phyloP scores from a whole-genome alignment of 2,888 invertebrate genomes.

The Branchipolynoe longqiensis region DNA sequence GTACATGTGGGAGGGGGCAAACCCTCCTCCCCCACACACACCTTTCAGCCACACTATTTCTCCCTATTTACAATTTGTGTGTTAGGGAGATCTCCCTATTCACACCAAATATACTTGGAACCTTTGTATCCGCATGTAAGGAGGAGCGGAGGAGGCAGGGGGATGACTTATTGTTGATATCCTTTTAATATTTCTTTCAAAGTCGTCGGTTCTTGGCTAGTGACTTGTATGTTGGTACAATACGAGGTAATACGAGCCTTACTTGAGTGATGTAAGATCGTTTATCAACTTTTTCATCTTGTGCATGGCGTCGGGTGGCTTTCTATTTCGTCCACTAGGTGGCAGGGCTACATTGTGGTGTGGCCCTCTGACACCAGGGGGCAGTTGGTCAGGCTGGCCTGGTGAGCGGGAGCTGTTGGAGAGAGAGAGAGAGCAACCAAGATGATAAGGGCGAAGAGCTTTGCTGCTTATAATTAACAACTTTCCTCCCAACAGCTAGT shows the following conservation, averaged over 20 bases:
- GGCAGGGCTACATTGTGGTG: background rate
- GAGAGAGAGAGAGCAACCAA: background rate
- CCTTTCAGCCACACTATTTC: background rate
- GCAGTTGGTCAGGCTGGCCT: background rate
- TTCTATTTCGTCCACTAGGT: background rate
- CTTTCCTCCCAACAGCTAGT: background rate
- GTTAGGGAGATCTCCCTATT: background rate
- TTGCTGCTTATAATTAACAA: background rate
- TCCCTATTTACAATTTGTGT: background rate
- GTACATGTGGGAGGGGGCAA: no score
- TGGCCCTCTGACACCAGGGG: background rate
- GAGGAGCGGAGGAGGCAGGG: no score
- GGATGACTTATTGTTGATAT: background rate
- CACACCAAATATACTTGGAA: background rate
- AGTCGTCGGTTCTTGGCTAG: background rate
- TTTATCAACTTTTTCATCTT: background rate
- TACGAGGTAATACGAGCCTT: background rate
- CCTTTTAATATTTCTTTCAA: background rate
- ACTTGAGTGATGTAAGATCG: constrained; percentile 5
- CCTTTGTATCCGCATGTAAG: no score
- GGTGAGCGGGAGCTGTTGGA: background rate
- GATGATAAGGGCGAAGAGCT: background rate
- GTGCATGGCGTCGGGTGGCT: constrained; percentile 8
- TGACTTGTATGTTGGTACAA: background rate
- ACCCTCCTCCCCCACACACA: no score